Percentiles rank a stretch among this genome's conserved stretches.
These are phyloP conservation scores for Idaea biselata DNA, from an alignment of 2,888 invertebrate species.

Conservation along the genomic window DNA sequence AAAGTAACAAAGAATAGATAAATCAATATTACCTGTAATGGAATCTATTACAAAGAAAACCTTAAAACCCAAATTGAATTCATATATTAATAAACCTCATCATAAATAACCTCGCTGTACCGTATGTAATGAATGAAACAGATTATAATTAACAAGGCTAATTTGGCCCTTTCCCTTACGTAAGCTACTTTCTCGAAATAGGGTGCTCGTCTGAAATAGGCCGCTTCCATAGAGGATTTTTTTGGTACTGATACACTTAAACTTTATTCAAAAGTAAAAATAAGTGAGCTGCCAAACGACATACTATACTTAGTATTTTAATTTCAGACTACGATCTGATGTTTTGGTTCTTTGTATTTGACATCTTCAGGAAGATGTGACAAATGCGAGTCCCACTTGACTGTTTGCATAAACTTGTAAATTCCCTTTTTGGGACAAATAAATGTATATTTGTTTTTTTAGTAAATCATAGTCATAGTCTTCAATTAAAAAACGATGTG, in stretches of 20 bases:
- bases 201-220: background rate
- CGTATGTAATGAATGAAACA: conserved; percentile 31
- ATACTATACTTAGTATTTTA: too few relatives aligned
- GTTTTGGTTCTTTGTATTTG: too few relatives aligned
- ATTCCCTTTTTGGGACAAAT: too few relatives aligned
- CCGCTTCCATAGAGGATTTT: background rate
- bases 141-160: conserved; percentile 55
- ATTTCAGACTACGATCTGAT: too few relatives aligned
- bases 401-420: too few relatives aligned
- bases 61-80: conserved; percentile 1
- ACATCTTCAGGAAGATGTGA: too few relatives aligned
- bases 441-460: too few relatives aligned
- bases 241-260: background rate
- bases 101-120: conserved; percentile 43
- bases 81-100: conserved; percentile 6
- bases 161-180: conserved; percentile 41
- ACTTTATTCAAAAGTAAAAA: too few relatives aligned
- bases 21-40: background rate
- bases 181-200: conserved; percentile 47
- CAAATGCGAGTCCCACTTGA: too few relatives aligned
- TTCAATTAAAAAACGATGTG: too few relatives aligned
- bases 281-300: too few relatives aligned
- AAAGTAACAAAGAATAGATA: background rate
- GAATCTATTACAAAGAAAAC: background rate
- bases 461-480: too few relatives aligned